Evolutionary conservation across 2,113 vertebrate genomes (phyloP).

Genomic region (Picathartes gymnocephalus): DNA sequence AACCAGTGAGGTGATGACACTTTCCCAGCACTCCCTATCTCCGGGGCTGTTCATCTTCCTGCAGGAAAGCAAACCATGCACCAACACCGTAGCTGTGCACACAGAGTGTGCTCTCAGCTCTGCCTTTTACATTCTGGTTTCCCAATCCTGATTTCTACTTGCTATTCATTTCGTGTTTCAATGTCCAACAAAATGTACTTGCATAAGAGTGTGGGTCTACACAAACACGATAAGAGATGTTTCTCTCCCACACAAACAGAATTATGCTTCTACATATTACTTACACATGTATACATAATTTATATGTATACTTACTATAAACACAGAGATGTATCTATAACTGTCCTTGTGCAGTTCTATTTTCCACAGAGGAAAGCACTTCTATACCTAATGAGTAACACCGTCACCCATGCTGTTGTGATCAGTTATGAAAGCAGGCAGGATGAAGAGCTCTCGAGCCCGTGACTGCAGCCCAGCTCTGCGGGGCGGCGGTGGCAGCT

Average conservation of each 20-base stretch:
- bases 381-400: neutral
- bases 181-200: neutral
- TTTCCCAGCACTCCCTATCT: neutral
- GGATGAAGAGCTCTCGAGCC: neutral
- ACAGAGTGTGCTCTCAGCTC: neutral
- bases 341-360: neutral
- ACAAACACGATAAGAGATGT: neutral
- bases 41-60: neutral
- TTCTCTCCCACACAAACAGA: neutral
- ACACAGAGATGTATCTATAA: neutral
- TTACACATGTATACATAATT: neutral
- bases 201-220: neutral
- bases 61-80: accelerated
- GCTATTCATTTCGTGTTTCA: neutral
- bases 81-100: neutral
- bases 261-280: neutral
- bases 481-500: accelerated
- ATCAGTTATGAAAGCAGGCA: neutral
- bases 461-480: neutral
- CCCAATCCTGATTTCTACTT: neutral
- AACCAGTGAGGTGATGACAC: accelerated
- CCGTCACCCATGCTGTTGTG: neutral
- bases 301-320: neutral
- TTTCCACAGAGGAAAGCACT: neutral
- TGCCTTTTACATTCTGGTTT: neutral